phyloP scores from a whole-genome alignment of 1,140 invertebrate species.

The Drepana arcuata region DNA sequence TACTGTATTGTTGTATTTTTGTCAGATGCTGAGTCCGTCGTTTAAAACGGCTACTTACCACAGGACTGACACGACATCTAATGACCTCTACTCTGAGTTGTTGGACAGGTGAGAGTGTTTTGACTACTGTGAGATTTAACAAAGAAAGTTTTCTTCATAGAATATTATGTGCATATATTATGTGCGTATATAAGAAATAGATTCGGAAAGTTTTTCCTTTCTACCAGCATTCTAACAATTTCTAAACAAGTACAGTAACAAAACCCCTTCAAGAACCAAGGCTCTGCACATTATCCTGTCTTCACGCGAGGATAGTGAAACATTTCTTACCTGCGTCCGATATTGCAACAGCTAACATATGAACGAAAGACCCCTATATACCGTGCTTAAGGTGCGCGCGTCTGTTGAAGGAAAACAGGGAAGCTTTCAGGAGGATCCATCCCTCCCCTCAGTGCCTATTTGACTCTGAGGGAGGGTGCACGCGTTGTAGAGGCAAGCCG shows the following conservation, averaged over 20 bases:
- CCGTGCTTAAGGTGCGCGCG: constrained; percentile 59
- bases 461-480: constrained; percentile 22
- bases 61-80: no score
- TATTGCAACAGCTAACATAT: constrained; percentile 31
- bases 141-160: no score
- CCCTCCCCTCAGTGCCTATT: constrained; percentile 56
- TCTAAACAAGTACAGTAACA: neutral
- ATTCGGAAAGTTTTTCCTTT: no score
- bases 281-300: constrained; percentile 10
- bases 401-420: constrained; percentile 38
- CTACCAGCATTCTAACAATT: no score
- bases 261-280: constrained; percentile 15
- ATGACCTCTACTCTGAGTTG: no score
- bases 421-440: constrained; percentile 30
- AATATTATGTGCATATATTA: no score
- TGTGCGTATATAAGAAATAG: no score
- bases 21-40: no score
- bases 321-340: constrained; percentile 44
- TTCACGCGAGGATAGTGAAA: constrained; percentile 18
- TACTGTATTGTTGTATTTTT: no score
- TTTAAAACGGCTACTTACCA: no score
- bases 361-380: constrained; percentile 29
- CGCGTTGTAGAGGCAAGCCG: constrained; percentile 27
- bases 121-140: no score
- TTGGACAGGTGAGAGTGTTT: no score